These are phyloP conservation scores for Trichonephila clavipes DNA, from an alignment of 1,140 invertebrate species.

Conservation along the genomic window DNA sequence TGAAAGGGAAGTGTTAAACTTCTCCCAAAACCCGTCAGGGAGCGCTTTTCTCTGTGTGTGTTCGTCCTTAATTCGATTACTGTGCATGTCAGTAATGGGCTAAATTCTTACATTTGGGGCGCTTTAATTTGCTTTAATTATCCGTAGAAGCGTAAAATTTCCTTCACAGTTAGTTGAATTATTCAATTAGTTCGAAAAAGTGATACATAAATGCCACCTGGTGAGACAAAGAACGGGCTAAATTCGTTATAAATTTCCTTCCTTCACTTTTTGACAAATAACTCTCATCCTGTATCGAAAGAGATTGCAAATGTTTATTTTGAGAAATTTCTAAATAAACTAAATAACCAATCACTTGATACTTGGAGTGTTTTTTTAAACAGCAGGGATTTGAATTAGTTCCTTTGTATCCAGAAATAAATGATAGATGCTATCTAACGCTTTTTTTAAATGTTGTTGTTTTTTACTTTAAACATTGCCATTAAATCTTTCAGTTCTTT, in stretches of 20 bases:
- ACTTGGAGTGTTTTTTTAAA: neutral
- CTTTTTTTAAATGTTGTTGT: neutral
- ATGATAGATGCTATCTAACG: neutral
- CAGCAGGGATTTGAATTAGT: neutral
- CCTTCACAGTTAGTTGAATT: slow-evolving; percentile 70
- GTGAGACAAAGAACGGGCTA: slow-evolving; percentile 48
- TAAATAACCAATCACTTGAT: neutral
- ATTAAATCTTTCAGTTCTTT: neutral
- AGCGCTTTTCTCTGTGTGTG: slow-evolving; percentile 44
- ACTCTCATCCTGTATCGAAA: neutral
- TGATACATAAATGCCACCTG: slow-evolving; percentile 65
- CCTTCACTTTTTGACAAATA: slow-evolving; percentile 16
- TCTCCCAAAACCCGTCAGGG: slow-evolving; percentile 35
- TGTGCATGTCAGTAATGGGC: slow-evolving; percentile 66
- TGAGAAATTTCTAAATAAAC: neutral
- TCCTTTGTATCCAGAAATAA: neutral
- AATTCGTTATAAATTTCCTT: slow-evolving; percentile 46
- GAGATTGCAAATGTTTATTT: neutral
- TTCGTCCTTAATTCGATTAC: slow-evolving; percentile 66
- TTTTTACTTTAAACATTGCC: neutral
- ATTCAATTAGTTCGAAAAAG: slow-evolving; percentile 68
- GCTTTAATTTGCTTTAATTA: slow-evolving; percentile 74
- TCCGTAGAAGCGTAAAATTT: slow-evolving; percentile 68
- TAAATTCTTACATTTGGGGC: slow-evolving; percentile 58
- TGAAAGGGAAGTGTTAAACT: slow-evolving; percentile 17